Conservation (phyloP, 2,113 vertebrate genomes). For the Tinamus guttatus region DNA sequence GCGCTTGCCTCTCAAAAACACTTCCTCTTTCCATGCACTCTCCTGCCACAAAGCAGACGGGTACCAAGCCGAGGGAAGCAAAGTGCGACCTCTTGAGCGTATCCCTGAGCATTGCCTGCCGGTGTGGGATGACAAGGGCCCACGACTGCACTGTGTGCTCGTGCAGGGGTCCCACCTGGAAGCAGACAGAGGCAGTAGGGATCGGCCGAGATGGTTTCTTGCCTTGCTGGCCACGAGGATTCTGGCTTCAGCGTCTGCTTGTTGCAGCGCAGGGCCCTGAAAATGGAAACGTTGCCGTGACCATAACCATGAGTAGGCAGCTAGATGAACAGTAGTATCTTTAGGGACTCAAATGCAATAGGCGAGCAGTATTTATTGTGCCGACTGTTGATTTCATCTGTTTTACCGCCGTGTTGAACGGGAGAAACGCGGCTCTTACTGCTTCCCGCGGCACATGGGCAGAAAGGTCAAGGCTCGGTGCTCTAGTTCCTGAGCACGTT, state of each 20-base stretch:
- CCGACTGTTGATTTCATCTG: background rate
- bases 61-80: background rate
- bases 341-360: background rate
- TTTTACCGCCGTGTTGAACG: background rate
- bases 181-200: background rate
- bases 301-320: background rate
- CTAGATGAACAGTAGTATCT: background rate
- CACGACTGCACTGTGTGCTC: background rate
- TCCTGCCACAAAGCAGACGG: background rate
- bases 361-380: background rate
- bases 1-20: background rate
- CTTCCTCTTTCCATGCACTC: background rate
- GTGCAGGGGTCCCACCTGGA: no score
- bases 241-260: background rate
- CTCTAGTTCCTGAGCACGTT: background rate
- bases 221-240: background rate
- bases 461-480: background rate
- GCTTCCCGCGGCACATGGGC: background rate
- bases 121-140: background rate
- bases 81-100: background rate
- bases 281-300: background rate
- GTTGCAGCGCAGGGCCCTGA: background rate
- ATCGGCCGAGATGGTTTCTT: background rate
- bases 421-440: background rate
- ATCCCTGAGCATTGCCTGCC: background rate